Evolutionary conservation across 2,113 vertebrate species (phyloP).

Genomic region (Tonatia bakeri): DNA sequence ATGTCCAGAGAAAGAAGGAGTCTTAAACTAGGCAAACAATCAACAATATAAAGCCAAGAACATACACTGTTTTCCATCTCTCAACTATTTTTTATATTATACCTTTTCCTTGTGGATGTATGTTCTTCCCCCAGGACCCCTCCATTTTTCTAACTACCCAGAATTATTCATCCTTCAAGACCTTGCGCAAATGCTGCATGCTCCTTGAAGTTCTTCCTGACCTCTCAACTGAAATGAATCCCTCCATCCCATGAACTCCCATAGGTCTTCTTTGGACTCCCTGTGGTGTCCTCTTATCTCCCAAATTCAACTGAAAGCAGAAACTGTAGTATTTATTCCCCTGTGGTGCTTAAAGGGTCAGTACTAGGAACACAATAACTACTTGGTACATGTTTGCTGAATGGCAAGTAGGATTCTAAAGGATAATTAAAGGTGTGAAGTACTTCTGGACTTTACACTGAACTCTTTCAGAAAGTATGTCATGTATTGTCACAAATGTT

Average conservation of each 20-base stretch:
- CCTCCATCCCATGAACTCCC: not conserved
- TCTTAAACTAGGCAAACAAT: not conserved
- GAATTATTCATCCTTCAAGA: not conserved
- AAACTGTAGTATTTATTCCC: not conserved
- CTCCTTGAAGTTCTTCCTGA: not conserved
- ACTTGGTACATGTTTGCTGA: not conserved
- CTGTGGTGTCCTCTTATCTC: not conserved
- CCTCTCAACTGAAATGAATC: not conserved
- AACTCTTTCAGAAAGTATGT: not conserved
- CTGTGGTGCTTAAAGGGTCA: not conserved
- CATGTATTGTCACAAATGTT: not conserved
- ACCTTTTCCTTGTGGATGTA: not conserved
- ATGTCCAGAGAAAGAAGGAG: not conserved
- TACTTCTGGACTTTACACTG: not conserved
- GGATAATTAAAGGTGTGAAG: not conserved
- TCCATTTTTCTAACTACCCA: not conserved
- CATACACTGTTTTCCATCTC: not conserved
- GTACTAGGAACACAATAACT: not conserved
- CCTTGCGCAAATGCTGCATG: not conserved
- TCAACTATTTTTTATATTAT: not conserved
- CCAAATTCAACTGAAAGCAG: not conserved
- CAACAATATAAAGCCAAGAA: not conserved
- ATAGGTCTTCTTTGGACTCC: not conserved
- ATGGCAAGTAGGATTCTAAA: not conserved
- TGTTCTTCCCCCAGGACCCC: not conserved